phyloP scores from a whole-genome alignment of 2,888 invertebrate genomes.

The Sarcophaga carnaria region DNA sequence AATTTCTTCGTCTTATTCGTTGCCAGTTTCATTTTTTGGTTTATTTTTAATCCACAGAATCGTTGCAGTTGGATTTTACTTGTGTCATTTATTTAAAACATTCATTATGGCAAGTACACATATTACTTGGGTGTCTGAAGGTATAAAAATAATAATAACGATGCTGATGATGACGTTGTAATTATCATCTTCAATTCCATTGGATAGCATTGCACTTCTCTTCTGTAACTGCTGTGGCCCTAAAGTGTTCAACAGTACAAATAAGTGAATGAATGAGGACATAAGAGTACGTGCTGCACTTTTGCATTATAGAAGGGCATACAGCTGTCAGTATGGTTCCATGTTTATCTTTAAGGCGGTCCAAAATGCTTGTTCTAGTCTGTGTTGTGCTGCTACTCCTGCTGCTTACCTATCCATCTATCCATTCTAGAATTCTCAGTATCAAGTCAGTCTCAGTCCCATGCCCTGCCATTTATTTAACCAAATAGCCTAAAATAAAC shows the following conservation, averaged over 20 bases:
- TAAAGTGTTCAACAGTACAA: not conserved
- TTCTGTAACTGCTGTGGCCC: slow-evolving; percentile 39
- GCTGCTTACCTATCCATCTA: too few species aligned
- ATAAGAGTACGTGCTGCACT: not conserved
- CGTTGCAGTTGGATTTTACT: slow-evolving; percentile 13
- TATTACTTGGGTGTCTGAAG: slow-evolving; percentile 60
- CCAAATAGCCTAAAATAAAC: not conserved
- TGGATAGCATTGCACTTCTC: not conserved
- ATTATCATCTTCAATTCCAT: slow-evolving; percentile 41
- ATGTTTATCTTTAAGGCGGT: slow-evolving; percentile 46
- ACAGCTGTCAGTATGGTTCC: slow-evolving; percentile 62
- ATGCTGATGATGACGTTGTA: not conserved
- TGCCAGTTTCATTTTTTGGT: not conserved
- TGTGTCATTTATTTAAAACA: slow-evolving; percentile 19
- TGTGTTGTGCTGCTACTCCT: not conserved
- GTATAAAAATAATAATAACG: slow-evolving; percentile 21
- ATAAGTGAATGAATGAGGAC: not conserved
- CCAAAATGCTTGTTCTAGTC: slow-evolving; percentile 7
- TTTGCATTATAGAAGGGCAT: slow-evolving; percentile 30
- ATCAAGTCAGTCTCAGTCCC: too few species aligned
- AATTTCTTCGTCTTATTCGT: slow-evolving; percentile 40
- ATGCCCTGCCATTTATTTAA: too few species aligned
- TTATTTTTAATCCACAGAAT: too few species aligned
- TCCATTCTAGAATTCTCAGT: too few species aligned
- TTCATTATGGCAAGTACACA: slow-evolving; percentile 49